Evolutionary conservation across 2,888 invertebrate species (phyloP).

Genomic region (Sarcophaga rosellei): DNA sequence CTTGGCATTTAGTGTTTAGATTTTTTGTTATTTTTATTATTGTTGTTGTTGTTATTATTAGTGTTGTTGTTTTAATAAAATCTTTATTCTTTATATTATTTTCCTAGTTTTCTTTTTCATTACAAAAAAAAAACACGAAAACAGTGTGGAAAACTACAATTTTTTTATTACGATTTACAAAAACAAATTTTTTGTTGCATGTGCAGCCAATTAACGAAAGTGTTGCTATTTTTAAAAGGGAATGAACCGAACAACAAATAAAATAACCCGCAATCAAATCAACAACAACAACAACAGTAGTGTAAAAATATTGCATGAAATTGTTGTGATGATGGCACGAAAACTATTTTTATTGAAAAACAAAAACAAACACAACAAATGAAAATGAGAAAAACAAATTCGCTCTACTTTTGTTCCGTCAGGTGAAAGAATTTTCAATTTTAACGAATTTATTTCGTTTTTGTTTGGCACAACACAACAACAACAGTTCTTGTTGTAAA

Average conservation of each 20-base stretch:
- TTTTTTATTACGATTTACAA: slow-evolving; percentile 3
- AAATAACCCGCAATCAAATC: slow-evolving; percentile 8
- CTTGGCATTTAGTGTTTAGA: background rate
- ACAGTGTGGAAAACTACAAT: background rate
- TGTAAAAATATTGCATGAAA: slow-evolving; percentile 9
- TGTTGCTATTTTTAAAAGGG: slow-evolving; percentile 37
- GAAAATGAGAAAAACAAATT: too few relatives aligned
- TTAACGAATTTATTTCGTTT: too few relatives aligned
- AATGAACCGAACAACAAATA: background rate
- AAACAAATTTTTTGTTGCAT: slow-evolving; percentile 8
- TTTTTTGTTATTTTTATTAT: background rate
- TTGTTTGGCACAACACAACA: too few relatives aligned
- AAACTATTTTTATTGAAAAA: background rate
- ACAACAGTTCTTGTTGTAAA: too few relatives aligned
- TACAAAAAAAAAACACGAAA: background rate
- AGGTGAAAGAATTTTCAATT: too few relatives aligned
- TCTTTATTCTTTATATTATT: background rate
- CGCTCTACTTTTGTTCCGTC: too few relatives aligned
- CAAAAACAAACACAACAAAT: too few relatives aligned
- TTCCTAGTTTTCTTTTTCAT: background rate
- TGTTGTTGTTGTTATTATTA: too few relatives aligned
- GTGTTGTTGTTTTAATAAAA: slow-evolving; percentile 11
- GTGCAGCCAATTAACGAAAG: slow-evolving; percentile 41
- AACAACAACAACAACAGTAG: background rate
- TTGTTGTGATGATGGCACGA: background rate